Percentiles rank a stretch among this genome's conserved stretches.
Evolutionary conservation across 2,113 vertebrate genomes (phyloP).

Genomic region (Oryzias celebensis): DNA sequence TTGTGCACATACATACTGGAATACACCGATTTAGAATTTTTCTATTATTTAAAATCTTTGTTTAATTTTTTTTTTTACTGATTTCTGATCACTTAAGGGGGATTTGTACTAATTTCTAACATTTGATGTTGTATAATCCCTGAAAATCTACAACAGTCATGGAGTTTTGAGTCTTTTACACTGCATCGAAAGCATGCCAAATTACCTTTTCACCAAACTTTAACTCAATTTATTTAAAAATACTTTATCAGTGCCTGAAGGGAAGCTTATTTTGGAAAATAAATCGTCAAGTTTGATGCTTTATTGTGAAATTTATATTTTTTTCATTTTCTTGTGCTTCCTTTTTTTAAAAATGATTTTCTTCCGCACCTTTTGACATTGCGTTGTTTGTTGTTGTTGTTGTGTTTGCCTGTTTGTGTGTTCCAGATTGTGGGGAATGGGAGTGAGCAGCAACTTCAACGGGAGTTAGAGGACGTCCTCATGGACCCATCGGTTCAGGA

Average conservation of each 20-base stretch:
- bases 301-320: constrained; percentile 1
- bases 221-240: constrained; percentile 7
- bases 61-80: no score
- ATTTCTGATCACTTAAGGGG: no score
- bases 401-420: constrained; percentile 16
- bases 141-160: no score
- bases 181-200: no score
- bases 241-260: constrained; percentile 6
- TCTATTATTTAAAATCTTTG: no score
- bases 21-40: no score
- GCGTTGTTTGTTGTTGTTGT: background rate
- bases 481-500: constrained; percentile 94
- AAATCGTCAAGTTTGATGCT: background rate
- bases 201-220: background rate
- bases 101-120: no score
- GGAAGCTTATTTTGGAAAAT: background rate
- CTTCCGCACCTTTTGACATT: background rate
- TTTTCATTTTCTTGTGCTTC: background rate
- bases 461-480: constrained; percentile 94
- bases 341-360: background rate
- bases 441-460: constrained; percentile 95
- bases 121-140: no score
- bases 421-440: constrained; percentile 95
- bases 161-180: background rate
- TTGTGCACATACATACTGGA: no score